These are phyloP conservation scores for Bombus fervidus DNA, from an alignment of 1,140 invertebrate genomes.

Conservation along the genomic window DNA sequence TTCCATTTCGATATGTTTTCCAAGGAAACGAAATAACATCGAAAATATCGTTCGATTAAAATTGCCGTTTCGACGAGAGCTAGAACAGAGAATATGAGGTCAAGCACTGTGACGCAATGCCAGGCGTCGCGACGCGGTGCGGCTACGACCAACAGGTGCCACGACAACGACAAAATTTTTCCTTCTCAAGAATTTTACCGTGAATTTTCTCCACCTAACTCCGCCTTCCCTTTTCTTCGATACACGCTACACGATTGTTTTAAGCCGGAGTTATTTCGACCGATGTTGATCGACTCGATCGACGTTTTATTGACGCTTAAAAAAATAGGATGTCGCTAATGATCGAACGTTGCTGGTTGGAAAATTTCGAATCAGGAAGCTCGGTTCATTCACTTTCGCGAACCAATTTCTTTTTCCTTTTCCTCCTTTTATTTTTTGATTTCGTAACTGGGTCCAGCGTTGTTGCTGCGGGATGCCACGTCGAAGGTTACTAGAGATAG, in stretches of 20 bases:
- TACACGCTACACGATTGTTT: background rate
- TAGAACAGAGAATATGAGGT: background rate
- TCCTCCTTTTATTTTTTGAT: background rate
- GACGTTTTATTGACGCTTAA: background rate
- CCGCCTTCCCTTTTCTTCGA: background rate
- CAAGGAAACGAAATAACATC: background rate
- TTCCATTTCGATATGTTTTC: background rate
- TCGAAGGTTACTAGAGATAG: background rate
- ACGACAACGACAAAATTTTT: slow-evolving; percentile 1
- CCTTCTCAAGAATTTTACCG: background rate
- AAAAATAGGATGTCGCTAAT: slow-evolving; percentile 2
- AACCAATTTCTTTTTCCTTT: background rate
- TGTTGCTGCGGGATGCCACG: background rate
- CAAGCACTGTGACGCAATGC: slow-evolving; percentile 15
- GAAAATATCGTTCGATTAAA: background rate
- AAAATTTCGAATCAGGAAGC: background rate
- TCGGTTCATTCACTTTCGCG: background rate
- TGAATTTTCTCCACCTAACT: background rate
- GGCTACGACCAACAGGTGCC: slow-evolving; percentile 48
- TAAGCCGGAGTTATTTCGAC: background rate
- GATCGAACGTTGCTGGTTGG: background rate
- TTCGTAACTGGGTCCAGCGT: background rate
- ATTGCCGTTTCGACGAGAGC: background rate
- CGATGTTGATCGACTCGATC: background rate
- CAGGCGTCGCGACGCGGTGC: background rate